These are phyloP conservation scores for Lateolabrax maculatus DNA, from an alignment of 2,797 vertebrate genomes.

Conservation along the genomic window DNA sequence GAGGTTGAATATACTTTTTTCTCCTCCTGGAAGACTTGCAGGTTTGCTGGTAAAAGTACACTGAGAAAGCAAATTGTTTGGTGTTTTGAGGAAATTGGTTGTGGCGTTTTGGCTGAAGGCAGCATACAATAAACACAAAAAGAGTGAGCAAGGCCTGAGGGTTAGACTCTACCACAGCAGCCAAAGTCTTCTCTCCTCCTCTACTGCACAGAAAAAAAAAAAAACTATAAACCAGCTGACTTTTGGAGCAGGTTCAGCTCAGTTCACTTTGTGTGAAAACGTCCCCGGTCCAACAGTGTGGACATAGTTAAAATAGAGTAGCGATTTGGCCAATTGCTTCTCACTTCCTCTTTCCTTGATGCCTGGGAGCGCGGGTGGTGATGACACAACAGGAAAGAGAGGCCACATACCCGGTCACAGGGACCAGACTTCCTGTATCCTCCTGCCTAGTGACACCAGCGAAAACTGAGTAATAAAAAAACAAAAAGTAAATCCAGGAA, in stretches of 20 bases:
- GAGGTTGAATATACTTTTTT: conserved; percentile 1
- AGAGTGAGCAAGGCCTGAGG: background rate
- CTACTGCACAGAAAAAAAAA: background rate
- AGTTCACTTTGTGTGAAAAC: conserved; percentile 8
- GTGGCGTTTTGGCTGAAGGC: conserved; percentile 11
- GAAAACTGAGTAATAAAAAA: conserved; percentile 43
- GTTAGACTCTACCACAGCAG: conserved; percentile 2
- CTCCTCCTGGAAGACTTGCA: background rate
- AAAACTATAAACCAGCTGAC: background rate
- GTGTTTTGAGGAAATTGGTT: conserved; percentile 16
- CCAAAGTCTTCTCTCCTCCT: background rate
- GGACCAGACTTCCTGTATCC: conserved; percentile 66
- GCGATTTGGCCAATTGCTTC: conserved; percentile 46
- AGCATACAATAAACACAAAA: conserved; percentile 9
- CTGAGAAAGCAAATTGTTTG: background rate
- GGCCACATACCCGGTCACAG: conserved; percentile 45
- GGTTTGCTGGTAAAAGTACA: background rate
- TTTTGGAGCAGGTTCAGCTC: background rate
- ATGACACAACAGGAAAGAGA: conserved; percentile 74
- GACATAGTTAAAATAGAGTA: conserved; percentile 39
- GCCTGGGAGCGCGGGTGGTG: conserved; percentile 19
- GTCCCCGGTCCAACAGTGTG: background rate
- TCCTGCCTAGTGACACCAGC: conserved; percentile 60
- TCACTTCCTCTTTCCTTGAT: conserved; percentile 65
- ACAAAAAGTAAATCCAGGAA: conserved; percentile 19